Percentiles rank a stretch among this genome's conserved stretches.
Conservation (phyloP, 2,113 vertebrate genomes). For the Riparia riparia region DNA sequence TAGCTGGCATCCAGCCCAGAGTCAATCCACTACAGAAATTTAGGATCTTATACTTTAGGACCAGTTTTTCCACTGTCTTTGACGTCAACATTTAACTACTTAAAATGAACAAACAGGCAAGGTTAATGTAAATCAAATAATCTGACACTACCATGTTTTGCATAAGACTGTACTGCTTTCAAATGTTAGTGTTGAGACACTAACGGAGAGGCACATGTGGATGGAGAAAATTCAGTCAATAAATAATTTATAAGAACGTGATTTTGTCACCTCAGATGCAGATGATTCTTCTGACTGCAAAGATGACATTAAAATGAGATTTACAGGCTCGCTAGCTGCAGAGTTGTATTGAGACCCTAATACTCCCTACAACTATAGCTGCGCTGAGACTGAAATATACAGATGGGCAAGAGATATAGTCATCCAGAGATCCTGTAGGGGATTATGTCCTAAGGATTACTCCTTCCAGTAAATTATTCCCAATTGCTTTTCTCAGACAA, state of each 20-base stretch:
- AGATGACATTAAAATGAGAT: not conserved
- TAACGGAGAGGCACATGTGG: not conserved
- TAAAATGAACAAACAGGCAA: not conserved
- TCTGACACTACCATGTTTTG: not conserved
- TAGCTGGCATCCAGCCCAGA: not conserved
- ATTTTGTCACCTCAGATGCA: not conserved
- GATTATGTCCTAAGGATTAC: not conserved
- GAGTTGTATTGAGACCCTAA: not conserved
- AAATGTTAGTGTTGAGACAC: not conserved
- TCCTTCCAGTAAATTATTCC: not conserved
- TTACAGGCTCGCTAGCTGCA: not conserved
- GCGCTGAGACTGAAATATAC: not conserved
- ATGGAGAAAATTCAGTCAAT: not conserved
- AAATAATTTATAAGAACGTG: not conserved
- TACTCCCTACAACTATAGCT: not conserved
- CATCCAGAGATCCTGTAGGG: not conserved
- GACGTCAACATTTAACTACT: not conserved
- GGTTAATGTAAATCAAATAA: not conserved
- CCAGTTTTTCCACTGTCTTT: not conserved
- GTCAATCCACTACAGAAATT: fast-evolving
- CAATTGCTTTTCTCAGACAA: not conserved
- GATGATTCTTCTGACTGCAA: not conserved
- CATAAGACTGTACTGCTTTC: not conserved
- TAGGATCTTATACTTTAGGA: not conserved
- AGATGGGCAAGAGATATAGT: not conserved